These are phyloP conservation scores for Nemotelus nigrinus DNA, from an alignment of 2,888 invertebrate genomes.

Conservation along the genomic window DNA sequence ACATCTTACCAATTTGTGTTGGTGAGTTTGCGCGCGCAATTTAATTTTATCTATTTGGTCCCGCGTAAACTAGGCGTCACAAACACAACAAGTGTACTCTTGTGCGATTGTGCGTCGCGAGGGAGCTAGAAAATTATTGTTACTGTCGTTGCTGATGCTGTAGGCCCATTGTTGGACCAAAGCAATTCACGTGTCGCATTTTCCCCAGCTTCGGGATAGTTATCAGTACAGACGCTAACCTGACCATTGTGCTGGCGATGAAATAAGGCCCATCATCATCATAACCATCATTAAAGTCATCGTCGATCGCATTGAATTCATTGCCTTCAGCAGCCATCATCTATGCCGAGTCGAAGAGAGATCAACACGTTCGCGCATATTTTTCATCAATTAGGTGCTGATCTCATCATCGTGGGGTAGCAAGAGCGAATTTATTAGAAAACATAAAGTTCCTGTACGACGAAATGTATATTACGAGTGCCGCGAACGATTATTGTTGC, in stretches of 20 bases:
- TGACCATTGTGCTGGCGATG: neutral
- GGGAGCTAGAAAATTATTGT: neutral
- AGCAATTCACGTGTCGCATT: conserved; percentile 16
- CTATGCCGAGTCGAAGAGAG: conserved; percentile 12
- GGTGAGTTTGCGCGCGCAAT: conserved; percentile 21
- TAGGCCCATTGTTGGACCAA: neutral
- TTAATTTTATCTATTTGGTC: conserved; percentile 19
- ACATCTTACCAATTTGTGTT: conserved; percentile 8
- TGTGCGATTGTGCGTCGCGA: neutral
- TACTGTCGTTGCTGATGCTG: neutral
- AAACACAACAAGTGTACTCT: neutral
- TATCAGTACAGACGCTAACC: neutral
- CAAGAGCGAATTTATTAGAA: conserved; percentile 28
- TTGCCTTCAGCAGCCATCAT: too few species aligned
- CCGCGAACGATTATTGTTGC: conserved; percentile 34
- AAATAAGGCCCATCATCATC: conserved; percentile 5
- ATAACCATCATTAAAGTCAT: conserved; percentile 14
- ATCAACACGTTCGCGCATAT: conserved; percentile 35
- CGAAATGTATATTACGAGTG: conserved; percentile 6
- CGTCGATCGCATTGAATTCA: neutral
- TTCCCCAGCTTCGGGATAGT: neutral
- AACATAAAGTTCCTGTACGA: neutral
- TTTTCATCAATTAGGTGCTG: conserved; percentile 41
- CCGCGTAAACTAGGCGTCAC: conserved; percentile 32
- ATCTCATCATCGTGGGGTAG: conserved; percentile 37